Evolutionary conservation across 2,888 invertebrate genomes (phyloP), one percentile per base, ranked within the genome.

Genomic region (Belgica antarctica): DNA sequence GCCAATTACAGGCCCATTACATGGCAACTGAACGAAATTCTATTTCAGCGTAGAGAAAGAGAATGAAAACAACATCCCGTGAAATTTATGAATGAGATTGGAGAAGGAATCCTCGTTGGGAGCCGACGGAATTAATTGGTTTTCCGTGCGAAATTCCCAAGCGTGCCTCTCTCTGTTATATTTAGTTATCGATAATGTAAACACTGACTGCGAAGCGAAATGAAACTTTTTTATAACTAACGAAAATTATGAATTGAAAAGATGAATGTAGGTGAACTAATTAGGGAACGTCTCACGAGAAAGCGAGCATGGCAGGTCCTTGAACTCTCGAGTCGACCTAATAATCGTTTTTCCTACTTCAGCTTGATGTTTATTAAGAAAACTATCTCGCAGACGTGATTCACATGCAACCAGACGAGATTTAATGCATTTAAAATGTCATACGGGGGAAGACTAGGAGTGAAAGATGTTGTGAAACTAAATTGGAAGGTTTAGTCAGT

Each of bases 51-150:
- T 4, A 4, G 22, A 52, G 17, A 31, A 31, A 31, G 34, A 31
- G 5, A 8, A 8, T 22, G 62, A 61, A 61, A 57, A 57, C 12
- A 36, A 63, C 41, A 65, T 65, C 65, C 24, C 65, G 24, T 68
- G 31, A 66, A 57, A 57, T 68, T 68, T 68, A 68, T 68, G 68
- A 68, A 68, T 68, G 68, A 34, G 68, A 52, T 59, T 27, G n/a
- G 25, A 31, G 28, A 28, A 52, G 47, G 36, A 25, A 47, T 27
- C 27, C 22, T 63, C 36, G 34, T 25, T 36, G 62, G 19, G 19
- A 62, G 25, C 34, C 22, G 31, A 17, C 19, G 27, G 27, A 36
- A 63, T 46, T 66, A 19, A 66, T 47, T 66, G 65, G 46, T 47
- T 61, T 61, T 4, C 28, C 61, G 61, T 61, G 61, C 28, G 61